Evolutionary conservation across 2,113 vertebrate species (phyloP).

Genomic region (Callorhinus ursinus): DNA sequence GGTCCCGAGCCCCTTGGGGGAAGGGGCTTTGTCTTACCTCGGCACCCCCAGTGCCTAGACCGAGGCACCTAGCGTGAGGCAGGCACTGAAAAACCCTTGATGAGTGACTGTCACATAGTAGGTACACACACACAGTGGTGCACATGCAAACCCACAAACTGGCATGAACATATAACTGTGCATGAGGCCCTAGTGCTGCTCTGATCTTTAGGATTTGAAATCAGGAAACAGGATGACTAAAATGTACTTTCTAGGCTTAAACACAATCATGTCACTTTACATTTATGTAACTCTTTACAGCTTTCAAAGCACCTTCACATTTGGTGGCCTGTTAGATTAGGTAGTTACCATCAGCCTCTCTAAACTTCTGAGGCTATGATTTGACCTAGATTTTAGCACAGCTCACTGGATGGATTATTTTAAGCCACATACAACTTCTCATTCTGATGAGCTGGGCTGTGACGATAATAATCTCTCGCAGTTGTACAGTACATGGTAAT

Average conservation of each 20-base stretch:
- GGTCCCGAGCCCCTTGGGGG: neutral
- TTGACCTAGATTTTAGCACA: constrained; percentile 73
- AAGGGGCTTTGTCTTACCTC: neutral
- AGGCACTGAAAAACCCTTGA: neutral
- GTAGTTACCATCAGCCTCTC: constrained; percentile 40
- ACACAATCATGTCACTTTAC: neutral
- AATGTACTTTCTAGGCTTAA: neutral
- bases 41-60: neutral
- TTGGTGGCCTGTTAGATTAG: constrained; percentile 37
- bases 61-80: neutral
- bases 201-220: neutral
- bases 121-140: neutral
- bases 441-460: constrained; percentile 56
- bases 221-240: neutral
- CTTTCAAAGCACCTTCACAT: constrained; percentile 32
- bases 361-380: constrained; percentile 59
- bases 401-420: constrained; percentile 75
- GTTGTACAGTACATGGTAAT: constrained; percentile 1
- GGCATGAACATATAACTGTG: neutral
- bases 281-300: constrained; percentile 1
- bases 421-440: constrained; percentile 68
- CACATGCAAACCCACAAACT: neutral
- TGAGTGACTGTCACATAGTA: neutral
- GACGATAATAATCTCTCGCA: constrained; percentile 52
- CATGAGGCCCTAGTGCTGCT: neutral